phyloP scores from a whole-genome alignment of 1,140 invertebrate genomes.

The Pogonus chalceus region DNA sequence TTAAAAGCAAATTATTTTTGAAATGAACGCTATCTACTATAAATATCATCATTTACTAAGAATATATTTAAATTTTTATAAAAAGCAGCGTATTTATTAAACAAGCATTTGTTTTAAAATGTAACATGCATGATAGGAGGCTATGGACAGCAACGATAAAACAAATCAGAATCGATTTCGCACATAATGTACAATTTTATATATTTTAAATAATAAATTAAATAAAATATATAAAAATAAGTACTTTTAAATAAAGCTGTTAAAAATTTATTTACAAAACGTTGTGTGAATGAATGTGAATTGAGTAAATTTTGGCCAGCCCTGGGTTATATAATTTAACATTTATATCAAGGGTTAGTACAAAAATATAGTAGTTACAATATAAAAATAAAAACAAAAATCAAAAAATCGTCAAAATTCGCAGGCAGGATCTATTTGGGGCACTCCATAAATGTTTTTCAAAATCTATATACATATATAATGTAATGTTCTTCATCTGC shows the following conservation, averaged over 20 bases:
- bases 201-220: not conserved
- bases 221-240: not conserved
- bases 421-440: conserved; percentile 2
- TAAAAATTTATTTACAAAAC: conserved; percentile 1
- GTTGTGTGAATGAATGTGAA: not conserved
- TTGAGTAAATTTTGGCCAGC: not conserved
- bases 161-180: conserved; percentile 11
- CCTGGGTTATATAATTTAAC: conserved; percentile 5
- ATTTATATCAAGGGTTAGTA: not conserved
- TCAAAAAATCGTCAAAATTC: not conserved
- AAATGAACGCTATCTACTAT: no score
- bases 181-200: not conserved
- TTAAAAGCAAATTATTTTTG: no score
- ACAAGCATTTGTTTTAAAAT: no score
- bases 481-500: no score
- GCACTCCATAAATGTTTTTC: conserved; percentile 24
- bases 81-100: no score
- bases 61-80: no score
- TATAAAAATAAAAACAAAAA: not conserved
- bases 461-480: no score
- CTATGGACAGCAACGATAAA: not conserved
- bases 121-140: no score
- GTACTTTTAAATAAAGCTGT: not conserved
- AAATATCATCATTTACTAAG: no score
- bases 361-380: not conserved